Base-by-base conservation (phyloP, 64 coral and sea anemone genomes). In the Montipora cactus region DNA sequence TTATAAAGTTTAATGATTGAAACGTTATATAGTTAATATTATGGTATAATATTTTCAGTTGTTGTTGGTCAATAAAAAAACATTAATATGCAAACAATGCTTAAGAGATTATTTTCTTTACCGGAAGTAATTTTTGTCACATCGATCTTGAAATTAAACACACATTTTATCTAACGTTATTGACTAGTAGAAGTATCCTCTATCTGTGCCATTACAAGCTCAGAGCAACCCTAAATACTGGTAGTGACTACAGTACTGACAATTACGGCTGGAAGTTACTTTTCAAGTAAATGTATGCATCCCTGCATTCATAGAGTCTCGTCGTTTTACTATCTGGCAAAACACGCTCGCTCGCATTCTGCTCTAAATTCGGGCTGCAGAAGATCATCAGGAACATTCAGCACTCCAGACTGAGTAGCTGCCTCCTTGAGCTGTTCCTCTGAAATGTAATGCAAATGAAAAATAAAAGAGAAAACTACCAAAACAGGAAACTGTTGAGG, bases 341-440 rank as follows among this genome's bases (percentile, higher is more conserved):
- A 69, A 69, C 14, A 69, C 2, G 67, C 67, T 69, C 2, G 67
- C 67, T 69, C 16, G 67, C 67, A 69, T 69, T 69, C 67, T 69
- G 67, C 67, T 69, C 67, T 15, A 20, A 15, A 12, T 71, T 88
- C 68, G 21, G 37, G 44, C 16, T 15, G n/a, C 72, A 76, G 86
- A 22, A 74, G 28, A 48, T 88, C 86, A 88, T 88, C 86, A 88
- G 44, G 28, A 76, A 75, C 86, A 88, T 73, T 50, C 44, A 88
- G 86, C 18, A 88, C 86, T 15, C 67, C 67, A 69, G 67, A 69
- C 19, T 69, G 67, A 20, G 19, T 18, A 18, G 67, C 67, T 18
- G 67, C 67, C 67, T 69, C 14, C 19, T 69, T 69, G 13, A 69
- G 19, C 19, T 69, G 14, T 18, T 69, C 67, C 19, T 69, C 67